Conservation (phyloP, 2,888 invertebrate species). For the Caenorhabditis auriculariae region DNA sequence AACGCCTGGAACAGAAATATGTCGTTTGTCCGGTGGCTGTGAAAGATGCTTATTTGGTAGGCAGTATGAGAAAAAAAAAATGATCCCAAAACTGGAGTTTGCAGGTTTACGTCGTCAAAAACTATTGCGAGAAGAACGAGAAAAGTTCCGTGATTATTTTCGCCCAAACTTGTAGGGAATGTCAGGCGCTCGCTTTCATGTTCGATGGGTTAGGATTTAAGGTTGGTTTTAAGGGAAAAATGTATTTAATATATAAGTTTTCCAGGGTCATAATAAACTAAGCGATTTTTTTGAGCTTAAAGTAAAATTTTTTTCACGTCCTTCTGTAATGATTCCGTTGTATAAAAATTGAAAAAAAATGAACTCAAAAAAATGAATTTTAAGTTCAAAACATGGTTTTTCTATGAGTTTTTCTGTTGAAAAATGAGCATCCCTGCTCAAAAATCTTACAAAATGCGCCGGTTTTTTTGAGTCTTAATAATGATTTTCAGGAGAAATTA, state of each 20-base stretch:
- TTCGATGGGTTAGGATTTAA: conserved; percentile 59
- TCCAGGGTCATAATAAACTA: too few species aligned
- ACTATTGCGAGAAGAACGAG: conserved; percentile 76
- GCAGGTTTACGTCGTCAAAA: conserved; percentile 67
- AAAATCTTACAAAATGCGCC: too few species aligned
- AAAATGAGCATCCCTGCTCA: too few species aligned
- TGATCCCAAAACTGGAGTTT: not conserved
- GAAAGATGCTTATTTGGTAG: conserved; percentile 67
- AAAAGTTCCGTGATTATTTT: conserved; percentile 88
- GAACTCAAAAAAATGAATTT: too few species aligned
- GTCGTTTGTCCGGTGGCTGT: conserved; percentile 87
- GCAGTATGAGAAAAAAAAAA: conserved; percentile 8
- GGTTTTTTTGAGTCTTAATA: not conserved
- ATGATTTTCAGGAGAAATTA: too few species aligned
- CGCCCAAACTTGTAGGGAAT: conserved; percentile 79
- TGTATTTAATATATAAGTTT: not conserved
- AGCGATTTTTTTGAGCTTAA: too few species aligned
- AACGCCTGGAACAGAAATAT: conserved; percentile 84
- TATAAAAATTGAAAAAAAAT: too few species aligned
- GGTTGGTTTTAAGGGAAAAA: conserved; percentile 16
- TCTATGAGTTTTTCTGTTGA: too few species aligned
- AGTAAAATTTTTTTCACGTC: too few species aligned
- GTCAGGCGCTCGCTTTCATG: conserved; percentile 60
- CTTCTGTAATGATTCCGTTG: too few species aligned
- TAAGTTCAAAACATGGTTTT: too few species aligned